Evolutionary conservation across 1,140 invertebrate genomes (phyloP).

Genomic region (Lysiphlebus fabarum): DNA sequence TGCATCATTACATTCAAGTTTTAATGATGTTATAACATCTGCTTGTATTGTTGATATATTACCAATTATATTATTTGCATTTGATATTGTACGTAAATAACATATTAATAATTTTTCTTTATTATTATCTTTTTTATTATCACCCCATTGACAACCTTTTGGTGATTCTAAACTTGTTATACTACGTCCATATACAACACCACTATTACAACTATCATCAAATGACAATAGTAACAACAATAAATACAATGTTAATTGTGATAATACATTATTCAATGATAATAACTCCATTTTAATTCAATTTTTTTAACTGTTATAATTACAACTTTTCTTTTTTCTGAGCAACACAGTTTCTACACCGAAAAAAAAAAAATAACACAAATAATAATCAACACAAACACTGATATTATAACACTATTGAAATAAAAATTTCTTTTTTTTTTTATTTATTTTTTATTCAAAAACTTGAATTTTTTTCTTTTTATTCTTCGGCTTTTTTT

Average conservation of each 20-base stretch:
- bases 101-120: conserved; percentile 59
- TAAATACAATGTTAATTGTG: conserved; percentile 1
- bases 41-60: conserved; percentile 66
- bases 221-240: too few relatives aligned
- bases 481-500: not conserved
- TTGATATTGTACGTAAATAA: conserved; percentile 68
- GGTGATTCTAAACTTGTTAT: conserved; percentile 56
- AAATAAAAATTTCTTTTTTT: too few relatives aligned
- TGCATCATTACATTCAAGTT: conserved; percentile 75
- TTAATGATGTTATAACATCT: conserved; percentile 66
- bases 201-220: conserved; percentile 19
- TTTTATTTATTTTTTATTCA: not conserved
- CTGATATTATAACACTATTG: not conserved
- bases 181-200: conserved; percentile 36
- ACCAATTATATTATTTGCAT: conserved; percentile 65
- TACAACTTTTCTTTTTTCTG: too few relatives aligned
- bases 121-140: conserved; percentile 32
- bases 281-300: not conserved
- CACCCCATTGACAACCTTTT: conserved; percentile 64
- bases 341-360: too few relatives aligned
- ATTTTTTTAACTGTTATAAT: too few relatives aligned
- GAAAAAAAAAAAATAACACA: not conserved
- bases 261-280: conserved; percentile 6
- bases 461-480: not conserved
- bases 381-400: not conserved